Conservation (phyloP, 2,888 invertebrate species). For the Trichacis sp. region DNA sequence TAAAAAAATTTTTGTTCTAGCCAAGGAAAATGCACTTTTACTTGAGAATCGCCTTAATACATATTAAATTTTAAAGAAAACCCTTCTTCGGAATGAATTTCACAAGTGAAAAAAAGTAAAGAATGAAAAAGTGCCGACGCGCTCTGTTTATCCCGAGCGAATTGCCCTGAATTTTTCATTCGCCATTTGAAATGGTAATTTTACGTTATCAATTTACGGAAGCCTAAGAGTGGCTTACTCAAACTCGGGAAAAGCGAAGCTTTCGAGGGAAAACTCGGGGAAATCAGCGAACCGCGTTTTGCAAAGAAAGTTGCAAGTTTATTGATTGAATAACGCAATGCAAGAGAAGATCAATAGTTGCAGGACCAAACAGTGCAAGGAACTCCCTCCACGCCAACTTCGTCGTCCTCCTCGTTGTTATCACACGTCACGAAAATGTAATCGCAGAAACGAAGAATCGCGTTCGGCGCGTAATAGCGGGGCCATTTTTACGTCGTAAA, state of each 20-base stretch:
- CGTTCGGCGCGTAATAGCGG: no score
- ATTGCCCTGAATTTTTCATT: slow-evolving; percentile 24
- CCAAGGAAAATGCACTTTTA: no score
- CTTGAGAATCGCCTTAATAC: no score
- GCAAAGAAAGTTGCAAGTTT: slow-evolving; percentile 37
- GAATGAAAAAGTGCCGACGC: no score
- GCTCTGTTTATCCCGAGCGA: no score
- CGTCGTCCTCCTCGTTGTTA: no score
- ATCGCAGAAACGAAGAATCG: background rate
- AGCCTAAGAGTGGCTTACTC: slow-evolving; percentile 35
- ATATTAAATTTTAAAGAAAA: no score
- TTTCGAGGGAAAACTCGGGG: slow-evolving; percentile 27
- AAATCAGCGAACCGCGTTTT: slow-evolving; percentile 35
- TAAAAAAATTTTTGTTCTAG: no score
- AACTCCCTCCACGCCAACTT: no score
- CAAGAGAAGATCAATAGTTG: background rate
- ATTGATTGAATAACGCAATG: slow-evolving; percentile 35
- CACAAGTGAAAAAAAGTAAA: no score
- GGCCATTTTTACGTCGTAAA: background rate
- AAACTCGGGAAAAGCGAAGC: slow-evolving; percentile 31
- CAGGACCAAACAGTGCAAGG: background rate
- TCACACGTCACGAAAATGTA: no score
- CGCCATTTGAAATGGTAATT: slow-evolving; percentile 29
- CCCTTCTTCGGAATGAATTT: no score
- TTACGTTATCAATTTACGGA: slow-evolving; percentile 36